phyloP scores from a whole-genome alignment of 2,113 vertebrate species.

The Zapornia atra region DNA sequence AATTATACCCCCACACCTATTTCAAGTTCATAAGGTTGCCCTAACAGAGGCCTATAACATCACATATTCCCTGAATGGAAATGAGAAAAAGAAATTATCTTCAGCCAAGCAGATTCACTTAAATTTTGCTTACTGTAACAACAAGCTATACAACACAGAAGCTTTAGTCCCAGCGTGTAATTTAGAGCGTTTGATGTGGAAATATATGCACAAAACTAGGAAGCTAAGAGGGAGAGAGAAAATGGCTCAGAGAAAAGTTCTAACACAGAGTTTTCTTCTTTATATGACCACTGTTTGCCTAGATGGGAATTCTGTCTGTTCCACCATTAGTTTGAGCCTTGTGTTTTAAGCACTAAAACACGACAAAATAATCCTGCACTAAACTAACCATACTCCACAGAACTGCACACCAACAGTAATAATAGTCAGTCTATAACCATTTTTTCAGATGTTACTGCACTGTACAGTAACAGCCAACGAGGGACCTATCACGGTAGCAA shows the following conservation, averaged over 20 bases:
- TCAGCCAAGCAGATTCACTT: background rate
- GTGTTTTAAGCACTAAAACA: background rate
- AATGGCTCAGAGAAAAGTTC: background rate
- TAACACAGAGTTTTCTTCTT: background rate
- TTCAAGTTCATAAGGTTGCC: background rate
- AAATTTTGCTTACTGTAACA: background rate
- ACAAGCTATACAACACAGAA: background rate
- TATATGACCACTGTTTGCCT: background rate
- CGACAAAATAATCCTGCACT: background rate
- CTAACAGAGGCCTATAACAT: background rate
- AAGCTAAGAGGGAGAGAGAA: constrained; percentile 6
- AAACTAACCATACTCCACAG: background rate
- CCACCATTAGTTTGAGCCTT: background rate
- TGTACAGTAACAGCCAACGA: background rate
- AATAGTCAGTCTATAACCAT: background rate
- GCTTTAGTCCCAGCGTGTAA: background rate
- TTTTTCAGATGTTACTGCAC: background rate
- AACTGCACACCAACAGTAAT: background rate
- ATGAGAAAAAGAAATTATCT: background rate
- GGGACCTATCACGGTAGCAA: background rate
- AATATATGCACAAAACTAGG: constrained; percentile 10
- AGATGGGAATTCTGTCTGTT: background rate
- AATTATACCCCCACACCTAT: background rate
- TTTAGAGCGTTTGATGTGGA: constrained; percentile 24
- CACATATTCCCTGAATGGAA: background rate